Evolutionary conservation across 2,797 vertebrate species (phyloP).

Genomic region (Podarcis siculus): DNA sequence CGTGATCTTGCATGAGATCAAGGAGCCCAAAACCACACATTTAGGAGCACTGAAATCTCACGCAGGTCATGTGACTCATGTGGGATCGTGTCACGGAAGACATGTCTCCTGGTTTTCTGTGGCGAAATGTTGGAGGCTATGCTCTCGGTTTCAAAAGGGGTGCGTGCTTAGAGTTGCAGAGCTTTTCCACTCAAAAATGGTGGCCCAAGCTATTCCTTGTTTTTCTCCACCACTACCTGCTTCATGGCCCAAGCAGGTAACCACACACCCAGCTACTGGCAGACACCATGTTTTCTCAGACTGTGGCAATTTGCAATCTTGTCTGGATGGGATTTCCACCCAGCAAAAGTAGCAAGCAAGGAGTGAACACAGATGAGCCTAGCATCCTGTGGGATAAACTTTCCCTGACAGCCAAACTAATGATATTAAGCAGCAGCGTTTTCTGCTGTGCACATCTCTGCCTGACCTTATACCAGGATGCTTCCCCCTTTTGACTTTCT

Average conservation of each 20-base stretch:
- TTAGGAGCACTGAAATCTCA: no score
- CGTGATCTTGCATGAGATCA: no score
- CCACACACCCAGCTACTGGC: not conserved
- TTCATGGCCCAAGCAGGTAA: not conserved
- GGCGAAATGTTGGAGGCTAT: no score
- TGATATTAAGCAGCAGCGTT: constrained; percentile 49
- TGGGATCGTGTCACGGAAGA: no score
- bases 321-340: not conserved
- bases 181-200: not conserved
- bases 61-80: no score
- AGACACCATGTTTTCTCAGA: not conserved
- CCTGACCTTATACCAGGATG: constrained; percentile 58
- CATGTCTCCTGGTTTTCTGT: no score
- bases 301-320: not conserved
- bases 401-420: constrained; percentile 54
- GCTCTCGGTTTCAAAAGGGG: not conserved
- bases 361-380: constrained; percentile 42
- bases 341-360: not conserved
- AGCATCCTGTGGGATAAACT: constrained; percentile 21
- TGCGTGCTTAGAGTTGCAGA: not conserved
- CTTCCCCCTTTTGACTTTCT: constrained; percentile 61
- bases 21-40: no score
- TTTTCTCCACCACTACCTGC: not conserved
- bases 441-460: constrained; percentile 63
- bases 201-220: not conserved